Percentiles rank a stretch among this genome's conserved stretches.
Conservation (phyloP, 1,140 invertebrate genomes). For the Philotrypesis tridentata region DNA sequence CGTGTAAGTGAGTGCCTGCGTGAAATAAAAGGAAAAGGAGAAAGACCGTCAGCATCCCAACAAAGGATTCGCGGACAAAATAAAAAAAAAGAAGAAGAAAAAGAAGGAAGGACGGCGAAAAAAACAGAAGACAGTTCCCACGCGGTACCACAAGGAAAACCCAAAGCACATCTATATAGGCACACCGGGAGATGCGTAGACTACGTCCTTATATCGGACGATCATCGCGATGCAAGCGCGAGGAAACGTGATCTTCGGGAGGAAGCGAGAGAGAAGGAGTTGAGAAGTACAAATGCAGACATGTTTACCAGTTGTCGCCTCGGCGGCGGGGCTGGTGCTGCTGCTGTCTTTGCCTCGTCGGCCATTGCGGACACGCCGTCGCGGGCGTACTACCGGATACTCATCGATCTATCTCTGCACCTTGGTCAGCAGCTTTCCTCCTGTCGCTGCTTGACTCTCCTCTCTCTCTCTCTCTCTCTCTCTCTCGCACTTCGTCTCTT, state of each 20-base stretch:
- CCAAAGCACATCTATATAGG: background rate
- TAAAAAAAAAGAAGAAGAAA: background rate
- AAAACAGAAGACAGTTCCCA: background rate
- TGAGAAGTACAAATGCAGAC: background rate
- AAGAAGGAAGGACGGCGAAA: background rate
- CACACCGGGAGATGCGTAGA: background rate
- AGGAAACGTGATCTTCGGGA: no score
- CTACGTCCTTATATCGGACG: no score
- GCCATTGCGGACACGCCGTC: slow-evolving; percentile 68
- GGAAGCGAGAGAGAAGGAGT: background rate
- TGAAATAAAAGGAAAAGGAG: background rate
- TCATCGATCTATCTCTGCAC: slow-evolving; percentile 51
- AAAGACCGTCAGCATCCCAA: background rate
- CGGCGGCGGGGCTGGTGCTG: slow-evolving; percentile 54
- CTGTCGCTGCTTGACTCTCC: background rate
- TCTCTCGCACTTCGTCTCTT: background rate
- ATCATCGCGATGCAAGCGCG: background rate
- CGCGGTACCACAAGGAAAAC: background rate
- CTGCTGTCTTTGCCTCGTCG: slow-evolving; percentile 62
- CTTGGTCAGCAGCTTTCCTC: background rate
- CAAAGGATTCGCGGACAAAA: background rate
- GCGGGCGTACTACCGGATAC: slow-evolving; percentile 65
- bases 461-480: slow-evolving; percentile 6
- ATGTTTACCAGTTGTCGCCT: slow-evolving; percentile 71
- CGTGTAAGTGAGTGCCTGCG: background rate